These are phyloP conservation scores for Drosophila mimica DNA, from an alignment of 2,888 invertebrate genomes.

Conservation along the genomic window DNA sequence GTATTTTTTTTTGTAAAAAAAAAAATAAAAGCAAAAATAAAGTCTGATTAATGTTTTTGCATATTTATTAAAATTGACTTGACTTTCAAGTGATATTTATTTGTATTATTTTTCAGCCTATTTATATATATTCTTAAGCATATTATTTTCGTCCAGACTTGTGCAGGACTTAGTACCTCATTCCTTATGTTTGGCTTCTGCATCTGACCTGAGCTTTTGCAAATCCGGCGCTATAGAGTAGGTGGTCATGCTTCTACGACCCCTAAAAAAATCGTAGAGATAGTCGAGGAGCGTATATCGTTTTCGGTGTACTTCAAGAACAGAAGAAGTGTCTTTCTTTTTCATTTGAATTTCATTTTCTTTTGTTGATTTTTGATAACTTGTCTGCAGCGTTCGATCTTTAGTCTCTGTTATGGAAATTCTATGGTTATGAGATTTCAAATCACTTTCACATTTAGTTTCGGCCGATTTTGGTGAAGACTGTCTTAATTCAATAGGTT, in stretches of 20 bases:
- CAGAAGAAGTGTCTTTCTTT: background rate
- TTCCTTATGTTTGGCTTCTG: background rate
- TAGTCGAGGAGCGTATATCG: slow-evolving; percentile 16
- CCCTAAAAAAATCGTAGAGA: slow-evolving; percentile 22
- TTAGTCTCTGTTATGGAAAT: background rate
- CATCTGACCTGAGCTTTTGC: slow-evolving; percentile 5
- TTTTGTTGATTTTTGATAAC: background rate
- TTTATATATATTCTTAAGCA: background rate
- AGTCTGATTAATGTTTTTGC: background rate
- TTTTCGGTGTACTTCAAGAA: background rate
- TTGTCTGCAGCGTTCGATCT: background rate
- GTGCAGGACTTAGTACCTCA: background rate
- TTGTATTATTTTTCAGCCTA: background rate
- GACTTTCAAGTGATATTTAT: background rate
- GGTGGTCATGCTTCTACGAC: slow-evolving; percentile 33
- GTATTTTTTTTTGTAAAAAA: too few species aligned
- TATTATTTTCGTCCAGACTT: background rate
- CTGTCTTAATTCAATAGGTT: background rate
- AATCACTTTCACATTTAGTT: background rate
- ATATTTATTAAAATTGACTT: background rate
- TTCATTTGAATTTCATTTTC: background rate
- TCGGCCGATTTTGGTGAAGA: background rate
- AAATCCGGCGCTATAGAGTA: slow-evolving; percentile 29
- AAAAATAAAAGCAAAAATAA: background rate
- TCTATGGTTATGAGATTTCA: slow-evolving; percentile 3